Percentiles rank a stretch among this genome's conserved stretches.
Conservation (phyloP, 2,888 invertebrate species). For the Craniophora ligustri region DNA sequence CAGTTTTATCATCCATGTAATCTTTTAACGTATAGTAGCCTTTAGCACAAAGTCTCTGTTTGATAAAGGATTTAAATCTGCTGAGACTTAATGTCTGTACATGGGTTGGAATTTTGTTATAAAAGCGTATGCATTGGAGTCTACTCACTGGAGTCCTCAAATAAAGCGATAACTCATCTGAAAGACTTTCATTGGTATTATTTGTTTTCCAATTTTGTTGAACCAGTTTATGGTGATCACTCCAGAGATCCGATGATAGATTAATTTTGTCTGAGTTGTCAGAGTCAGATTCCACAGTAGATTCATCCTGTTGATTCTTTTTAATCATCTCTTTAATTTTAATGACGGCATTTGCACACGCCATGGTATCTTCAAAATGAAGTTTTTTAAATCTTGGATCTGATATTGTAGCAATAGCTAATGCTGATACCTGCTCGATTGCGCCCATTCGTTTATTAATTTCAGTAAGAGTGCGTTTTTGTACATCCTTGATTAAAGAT, state of each 20-base stretch:
- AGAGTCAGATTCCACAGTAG: slow-evolving; percentile 46
- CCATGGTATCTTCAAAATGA: slow-evolving; percentile 27
- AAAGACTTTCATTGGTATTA: slow-evolving; percentile 46
- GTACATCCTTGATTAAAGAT: slow-evolving; percentile 32
- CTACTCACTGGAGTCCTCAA: slow-evolving; percentile 37
- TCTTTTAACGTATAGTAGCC: too few species aligned
- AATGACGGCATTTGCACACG: slow-evolving; percentile 19
- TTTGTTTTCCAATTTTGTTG: slow-evolving; percentile 53
- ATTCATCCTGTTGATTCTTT: slow-evolving; percentile 3
- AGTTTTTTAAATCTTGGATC: slow-evolving; percentile 43
- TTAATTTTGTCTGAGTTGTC: slow-evolving; percentile 52
- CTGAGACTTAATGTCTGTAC: too few species aligned
- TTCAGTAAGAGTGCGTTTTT: slow-evolving; percentile 19
- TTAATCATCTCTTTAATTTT: slow-evolving; percentile 34
- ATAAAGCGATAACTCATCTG: slow-evolving; percentile 45
- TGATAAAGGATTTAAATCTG: too few species aligned
- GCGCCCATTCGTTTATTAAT: slow-evolving; percentile 31
- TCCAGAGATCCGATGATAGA: slow-evolving; percentile 46
- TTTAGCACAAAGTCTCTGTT: too few species aligned
- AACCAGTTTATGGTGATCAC: slow-evolving; percentile 54
- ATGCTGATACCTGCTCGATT: slow-evolving; percentile 25
- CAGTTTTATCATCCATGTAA: too few species aligned
- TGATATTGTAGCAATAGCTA: slow-evolving; percentile 32
- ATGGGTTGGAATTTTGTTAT: too few species aligned
- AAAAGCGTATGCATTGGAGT: too few species aligned